Evolutionary conservation across 2,113 vertebrate genomes (phyloP), one percentile per base, ranked within the genome.

Genomic region (Aythya baeri): DNA sequence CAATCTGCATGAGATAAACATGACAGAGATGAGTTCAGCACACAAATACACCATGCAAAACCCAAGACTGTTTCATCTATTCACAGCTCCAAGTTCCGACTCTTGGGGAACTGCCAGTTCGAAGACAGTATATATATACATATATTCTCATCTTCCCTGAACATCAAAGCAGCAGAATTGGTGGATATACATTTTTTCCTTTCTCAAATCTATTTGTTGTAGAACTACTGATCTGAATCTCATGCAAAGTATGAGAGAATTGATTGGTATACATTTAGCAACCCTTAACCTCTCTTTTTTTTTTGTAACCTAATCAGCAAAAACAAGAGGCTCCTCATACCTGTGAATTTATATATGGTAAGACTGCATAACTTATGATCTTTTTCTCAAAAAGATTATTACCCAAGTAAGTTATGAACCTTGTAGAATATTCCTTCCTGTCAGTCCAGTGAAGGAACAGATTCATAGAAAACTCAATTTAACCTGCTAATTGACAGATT

Each of bases 371-470:
- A 22, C 18, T 71, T 58, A 17, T 7, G 13, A 49, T 16, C 36
- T 20, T 22, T 81, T 66, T 77, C 13, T 10, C 32, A 27, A n/a
- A 74, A 1, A 74, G 4, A 16, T 17, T 80, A 26, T 6, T 14
- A 44, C 17, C 6, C 0, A 1, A 34, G 12, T 25, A 1, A 38
- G 12, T 25, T 34, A 62, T 6, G 11, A 5, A 2, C 4, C 13
- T 38, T 32, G 22, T 8, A 63, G 52, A 75, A 57, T 68, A 72
- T 44, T 87, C 38, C 49, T 72, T 79, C 71, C 18, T 43, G 8
- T 32, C 36, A 8, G 21, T 57, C 5, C 21, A 55, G 31, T 15
- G 49, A 38, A 79, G 66, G 54, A 67, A 49, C 0, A 79, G 32
- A 76, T 14, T 29, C 32, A 61, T 22, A 8, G 9, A 54, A 72